These are phyloP conservation scores for Andrena minutula DNA, from an alignment of 2,888 invertebrate genomes.

Conservation along the genomic window DNA sequence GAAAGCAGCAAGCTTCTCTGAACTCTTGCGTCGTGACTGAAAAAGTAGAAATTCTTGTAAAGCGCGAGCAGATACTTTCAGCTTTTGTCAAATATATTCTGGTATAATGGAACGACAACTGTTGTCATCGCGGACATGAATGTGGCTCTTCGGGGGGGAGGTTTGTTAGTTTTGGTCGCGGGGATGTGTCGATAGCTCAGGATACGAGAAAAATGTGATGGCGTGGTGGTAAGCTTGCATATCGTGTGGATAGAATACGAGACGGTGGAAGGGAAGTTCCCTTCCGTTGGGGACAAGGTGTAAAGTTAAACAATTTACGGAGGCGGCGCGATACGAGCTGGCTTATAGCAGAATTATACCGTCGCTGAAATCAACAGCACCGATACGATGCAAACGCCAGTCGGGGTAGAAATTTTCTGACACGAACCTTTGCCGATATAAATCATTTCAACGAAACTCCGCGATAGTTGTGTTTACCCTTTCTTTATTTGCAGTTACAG, in stretches of 20 bases:
- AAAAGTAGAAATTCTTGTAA: too few relatives aligned
- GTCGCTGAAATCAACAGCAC: conserved; percentile 50
- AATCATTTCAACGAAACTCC: background rate
- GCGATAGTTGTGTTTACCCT: background rate
- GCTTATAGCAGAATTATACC: conserved; percentile 74
- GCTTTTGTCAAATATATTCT: too few relatives aligned
- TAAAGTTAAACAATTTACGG: conserved; percentile 58
- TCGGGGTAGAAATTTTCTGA: conserved; percentile 52
- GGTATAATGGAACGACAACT: background rate
- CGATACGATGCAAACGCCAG: conserved; percentile 63
- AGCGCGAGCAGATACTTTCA: too few relatives aligned
- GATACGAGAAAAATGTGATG: conserved; percentile 37
- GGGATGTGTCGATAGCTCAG: background rate
- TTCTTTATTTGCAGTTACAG: background rate
- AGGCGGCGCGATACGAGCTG: conserved; percentile 48
- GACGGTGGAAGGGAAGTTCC: conserved; percentile 6
- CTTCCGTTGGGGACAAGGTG: conserved; percentile 13
- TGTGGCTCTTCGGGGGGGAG: background rate
- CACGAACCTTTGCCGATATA: conserved; percentile 20
- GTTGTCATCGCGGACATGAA: background rate
- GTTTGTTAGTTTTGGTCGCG: background rate
- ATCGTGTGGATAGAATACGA: conserved; percentile 21
- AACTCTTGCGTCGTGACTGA: too few relatives aligned
- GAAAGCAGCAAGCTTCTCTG: too few relatives aligned
- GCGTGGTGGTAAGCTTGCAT: conserved; percentile 9